Evolutionary conservation across 1,140 invertebrate species (phyloP).

Genomic region (Gonioctena quinquepunctata): DNA sequence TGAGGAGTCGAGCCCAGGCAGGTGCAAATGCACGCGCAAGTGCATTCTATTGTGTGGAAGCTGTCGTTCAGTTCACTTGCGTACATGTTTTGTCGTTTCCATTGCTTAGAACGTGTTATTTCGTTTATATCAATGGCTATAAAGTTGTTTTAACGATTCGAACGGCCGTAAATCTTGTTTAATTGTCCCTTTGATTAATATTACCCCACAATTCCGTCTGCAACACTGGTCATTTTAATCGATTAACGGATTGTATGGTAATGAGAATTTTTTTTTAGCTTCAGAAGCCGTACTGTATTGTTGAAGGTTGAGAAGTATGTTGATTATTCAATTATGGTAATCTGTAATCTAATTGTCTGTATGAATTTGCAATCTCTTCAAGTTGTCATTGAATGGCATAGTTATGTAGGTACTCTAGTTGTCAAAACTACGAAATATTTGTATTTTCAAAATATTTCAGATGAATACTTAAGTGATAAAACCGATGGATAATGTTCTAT

Average conservation of each 20-base stretch:
- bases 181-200: not conserved
- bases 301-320: no score
- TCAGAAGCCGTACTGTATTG: no score
- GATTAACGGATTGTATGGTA: not conserved
- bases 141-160: not conserved
- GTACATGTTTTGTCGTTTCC: not conserved
- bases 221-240: not conserved
- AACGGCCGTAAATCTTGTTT: not conserved
- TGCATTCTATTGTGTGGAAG: constrained; percentile 4
- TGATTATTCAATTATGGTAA: not conserved
- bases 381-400: no score
- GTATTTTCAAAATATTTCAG: no score
- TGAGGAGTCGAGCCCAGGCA: not conserved
- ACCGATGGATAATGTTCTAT: no score
- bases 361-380: no score
- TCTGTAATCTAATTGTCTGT: no score
- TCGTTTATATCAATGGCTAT: not conserved
- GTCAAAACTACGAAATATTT: no score
- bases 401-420: no score
- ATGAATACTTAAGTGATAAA: no score
- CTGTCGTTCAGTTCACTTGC: constrained; percentile 4
- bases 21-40: constrained; percentile 6
- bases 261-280: no score
- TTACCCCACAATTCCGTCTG: not conserved
- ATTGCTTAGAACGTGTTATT: not conserved